Evolutionary conservation across 2,113 vertebrate species (phyloP).

Genomic region (Strix uralensis): DNA sequence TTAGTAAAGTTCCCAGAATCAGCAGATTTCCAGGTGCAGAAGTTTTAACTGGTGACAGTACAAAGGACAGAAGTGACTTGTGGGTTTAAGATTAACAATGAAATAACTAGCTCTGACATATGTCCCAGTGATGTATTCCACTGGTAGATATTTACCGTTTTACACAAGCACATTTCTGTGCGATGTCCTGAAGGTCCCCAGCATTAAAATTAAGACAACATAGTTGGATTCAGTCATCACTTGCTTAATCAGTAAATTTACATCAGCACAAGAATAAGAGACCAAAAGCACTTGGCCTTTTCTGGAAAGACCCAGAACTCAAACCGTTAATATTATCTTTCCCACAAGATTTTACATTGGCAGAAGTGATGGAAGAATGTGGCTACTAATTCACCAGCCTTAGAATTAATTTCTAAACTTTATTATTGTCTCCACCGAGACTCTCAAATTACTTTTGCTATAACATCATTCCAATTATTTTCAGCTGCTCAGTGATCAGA

Average conservation of each 20-base stretch:
- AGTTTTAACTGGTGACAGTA: not conserved
- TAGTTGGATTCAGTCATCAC: not conserved
- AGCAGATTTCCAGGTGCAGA: conserved; percentile 26
- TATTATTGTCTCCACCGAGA: not conserved
- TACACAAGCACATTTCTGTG: not conserved
- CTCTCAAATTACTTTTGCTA: not conserved
- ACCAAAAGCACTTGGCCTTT: not conserved
- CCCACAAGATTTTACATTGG: not conserved
- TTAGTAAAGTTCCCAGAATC: not conserved
- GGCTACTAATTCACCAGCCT: not conserved
- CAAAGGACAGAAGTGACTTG: not conserved
- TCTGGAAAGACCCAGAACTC: not conserved
- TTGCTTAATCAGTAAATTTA: not conserved
- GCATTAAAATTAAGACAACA: not conserved
- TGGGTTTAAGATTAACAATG: not conserved
- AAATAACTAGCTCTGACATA: not conserved
- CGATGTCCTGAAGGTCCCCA: not conserved
- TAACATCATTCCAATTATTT: not conserved
- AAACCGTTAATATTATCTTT: not conserved
- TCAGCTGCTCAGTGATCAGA: not conserved
- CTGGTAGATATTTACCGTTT: not conserved
- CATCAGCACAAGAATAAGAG: not conserved
- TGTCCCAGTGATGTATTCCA: not conserved
- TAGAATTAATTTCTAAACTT: not conserved
- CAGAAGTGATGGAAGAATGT: not conserved